Conservation (phyloP, 1,140 invertebrate species). For the Physella acuta region DNA sequence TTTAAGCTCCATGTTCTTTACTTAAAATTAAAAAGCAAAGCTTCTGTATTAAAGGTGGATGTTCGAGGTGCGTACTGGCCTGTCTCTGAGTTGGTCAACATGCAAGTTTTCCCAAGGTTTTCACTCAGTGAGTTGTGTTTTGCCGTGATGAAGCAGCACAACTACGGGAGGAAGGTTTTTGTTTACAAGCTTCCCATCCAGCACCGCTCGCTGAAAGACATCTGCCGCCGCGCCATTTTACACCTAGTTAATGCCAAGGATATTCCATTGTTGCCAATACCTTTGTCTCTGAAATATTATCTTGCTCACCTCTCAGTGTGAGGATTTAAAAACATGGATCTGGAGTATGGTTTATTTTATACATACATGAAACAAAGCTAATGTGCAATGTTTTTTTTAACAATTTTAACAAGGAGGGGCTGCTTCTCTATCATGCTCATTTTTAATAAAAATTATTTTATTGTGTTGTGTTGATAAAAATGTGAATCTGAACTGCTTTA, state of each 20-base stretch:
- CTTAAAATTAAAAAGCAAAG: too few species aligned
- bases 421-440: too few species aligned
- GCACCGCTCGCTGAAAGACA: slow-evolving; percentile 36
- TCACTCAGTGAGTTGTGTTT: slow-evolving; percentile 42
- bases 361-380: too few species aligned
- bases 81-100: slow-evolving; percentile 46
- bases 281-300: slow-evolving; percentile 14
- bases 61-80: slow-evolving; percentile 48
- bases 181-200: slow-evolving; percentile 43
- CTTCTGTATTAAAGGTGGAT: slow-evolving; percentile 37
- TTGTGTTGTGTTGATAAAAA: too few species aligned
- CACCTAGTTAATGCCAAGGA: slow-evolving; percentile 41
- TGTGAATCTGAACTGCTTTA: too few species aligned
- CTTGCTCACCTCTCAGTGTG: too few species aligned
- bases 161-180: slow-evolving; percentile 42
- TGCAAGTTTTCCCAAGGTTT: slow-evolving; percentile 48
- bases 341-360: too few species aligned
- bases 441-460: too few species aligned
- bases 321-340: too few species aligned
- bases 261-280: slow-evolving; percentile 39
- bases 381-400: too few species aligned
- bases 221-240: slow-evolving; percentile 42
- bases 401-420: too few species aligned
- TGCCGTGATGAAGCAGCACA: slow-evolving; percentile 43
- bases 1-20: too few species aligned